Evolutionary conservation across 2,113 vertebrate species (phyloP), one percentile per base, ranked within the genome.

Genomic region (Bothrops jararaca): DNA sequence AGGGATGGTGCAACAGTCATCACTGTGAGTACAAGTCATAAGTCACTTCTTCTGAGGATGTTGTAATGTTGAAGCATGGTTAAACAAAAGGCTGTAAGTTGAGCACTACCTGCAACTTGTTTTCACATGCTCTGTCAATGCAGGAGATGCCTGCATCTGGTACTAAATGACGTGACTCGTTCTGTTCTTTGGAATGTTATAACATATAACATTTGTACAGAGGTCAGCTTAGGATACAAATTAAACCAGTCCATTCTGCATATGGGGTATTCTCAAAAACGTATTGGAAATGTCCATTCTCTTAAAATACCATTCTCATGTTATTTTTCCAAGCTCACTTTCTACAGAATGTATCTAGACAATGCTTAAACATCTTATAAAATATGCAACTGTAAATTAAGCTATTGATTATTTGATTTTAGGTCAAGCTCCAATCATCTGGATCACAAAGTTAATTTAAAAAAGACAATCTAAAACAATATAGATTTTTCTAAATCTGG

Each of bases 401-500:
- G 34, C 56, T 54, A 64, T 60, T 45, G 86, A 50, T 91, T 91
- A 87, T 87, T 64, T 64, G 20, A 52, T 87, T 86, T 91, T 86
- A 60, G 85, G 45, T n/a, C 13, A 52, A 8, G 11, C 15, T 11
- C 56, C 20, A 52, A 50, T 45, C 29, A 34, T 57, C 23, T 64
- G 60, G 6, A 91, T 91, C 45, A 58, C 22, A 91, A 11, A 87
- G 45, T 87, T 57, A 91, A 64, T 29, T 91, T 50, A 34, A n/a
- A 54, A 89, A 58, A 58, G 6, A 64, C 26, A 50, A 6, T 34
- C 56, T 87, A 87, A 91, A 52, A 52, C 29, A 91, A 87, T 91
- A 91, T 64, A 64, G 85, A 87, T 64, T 87, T 80, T 87, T 91
- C 58, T 57, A 39, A 87, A 87, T 29, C n/a, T 91, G 45, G 54